Conservation (phyloP, 1,140 invertebrate genomes). For the Chymomyza costata region DNA sequence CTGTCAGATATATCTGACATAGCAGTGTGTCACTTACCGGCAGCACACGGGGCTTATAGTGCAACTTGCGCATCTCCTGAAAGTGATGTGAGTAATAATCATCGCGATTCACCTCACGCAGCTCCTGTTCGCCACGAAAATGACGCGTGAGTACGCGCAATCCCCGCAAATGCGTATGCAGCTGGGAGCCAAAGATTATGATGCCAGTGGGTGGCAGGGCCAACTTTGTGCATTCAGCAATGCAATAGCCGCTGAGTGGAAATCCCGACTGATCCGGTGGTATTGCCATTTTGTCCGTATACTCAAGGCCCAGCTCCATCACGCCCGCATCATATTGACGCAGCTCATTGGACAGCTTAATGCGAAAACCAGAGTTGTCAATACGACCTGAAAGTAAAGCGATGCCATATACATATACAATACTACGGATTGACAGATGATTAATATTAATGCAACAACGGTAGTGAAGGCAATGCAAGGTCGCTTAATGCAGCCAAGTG, state of each 20-base stretch:
- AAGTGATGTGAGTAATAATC: conserved; percentile 98
- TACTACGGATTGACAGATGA: conserved; percentile 21
- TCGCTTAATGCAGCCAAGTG: too few relatives aligned
- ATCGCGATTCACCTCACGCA: conserved; percentile 92
- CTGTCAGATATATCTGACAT: too few relatives aligned
- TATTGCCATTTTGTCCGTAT: conserved; percentile 98
- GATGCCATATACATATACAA: too few relatives aligned
- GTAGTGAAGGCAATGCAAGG: too few relatives aligned
- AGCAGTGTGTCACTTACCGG: conserved; percentile 81
- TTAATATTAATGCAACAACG: conserved; percentile 21
- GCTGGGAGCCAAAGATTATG: conserved; percentile 94
- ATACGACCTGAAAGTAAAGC: conserved; percentile 79
- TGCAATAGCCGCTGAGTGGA: conserved; percentile 91
- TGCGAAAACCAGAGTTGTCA: conserved; percentile 92
- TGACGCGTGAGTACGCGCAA: conserved; percentile 89
- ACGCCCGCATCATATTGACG: conserved; percentile 94
- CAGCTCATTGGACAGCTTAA: conserved; percentile 84
- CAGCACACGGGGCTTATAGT: conserved; percentile 85
- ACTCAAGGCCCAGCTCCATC: conserved; percentile 97
- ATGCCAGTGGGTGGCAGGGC: conserved; percentile 90
- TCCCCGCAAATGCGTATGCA: conserved; percentile 97
- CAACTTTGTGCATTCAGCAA: conserved; percentile 92
- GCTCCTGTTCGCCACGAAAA: conserved; percentile 84
- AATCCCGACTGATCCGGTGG: conserved; percentile 89
- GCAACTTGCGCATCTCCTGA: conserved; percentile 95